Percentiles rank a stretch among this genome's conserved stretches.
phyloP scores from a whole-genome alignment of 2,888 invertebrate genomes.

The Agrochola lychnidis region DNA sequence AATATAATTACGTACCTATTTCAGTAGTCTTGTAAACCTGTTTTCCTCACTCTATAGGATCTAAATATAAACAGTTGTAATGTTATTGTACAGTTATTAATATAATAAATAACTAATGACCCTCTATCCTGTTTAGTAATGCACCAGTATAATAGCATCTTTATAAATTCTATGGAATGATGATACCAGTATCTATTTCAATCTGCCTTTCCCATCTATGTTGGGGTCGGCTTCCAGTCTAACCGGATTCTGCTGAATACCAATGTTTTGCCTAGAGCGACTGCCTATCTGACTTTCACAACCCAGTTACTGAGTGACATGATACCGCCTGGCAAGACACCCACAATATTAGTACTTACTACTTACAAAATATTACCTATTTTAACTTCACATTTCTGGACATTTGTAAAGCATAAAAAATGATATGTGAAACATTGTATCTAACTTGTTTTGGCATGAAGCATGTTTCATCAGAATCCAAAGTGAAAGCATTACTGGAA shows the following conservation, averaged over 20 bases:
- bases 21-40: background rate
- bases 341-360: background rate
- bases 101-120: slow-evolving; percentile 3
- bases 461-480: slow-evolving; percentile 72
- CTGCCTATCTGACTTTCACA: background rate
- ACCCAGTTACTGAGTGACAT: background rate
- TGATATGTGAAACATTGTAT: slow-evolving; percentile 29
- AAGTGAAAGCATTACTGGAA: slow-evolving; percentile 85
- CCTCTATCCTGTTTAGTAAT: slow-evolving; percentile 46
- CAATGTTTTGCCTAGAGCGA: background rate
- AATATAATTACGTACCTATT: background rate
- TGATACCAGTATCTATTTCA: background rate
- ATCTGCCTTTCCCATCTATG: background rate
- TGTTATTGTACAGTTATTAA: slow-evolving; percentile 15
- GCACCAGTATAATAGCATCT: background rate
- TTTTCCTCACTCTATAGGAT: slow-evolving; percentile 28
- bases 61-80: slow-evolving; percentile 33
- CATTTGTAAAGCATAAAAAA: background rate
- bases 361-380: slow-evolving; percentile 9
- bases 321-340: background rate
- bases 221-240: background rate
- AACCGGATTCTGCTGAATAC: background rate
- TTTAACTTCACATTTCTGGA: background rate
- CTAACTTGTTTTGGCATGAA: slow-evolving; percentile 43
- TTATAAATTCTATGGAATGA: background rate